phyloP scores from a whole-genome alignment of 2,113 vertebrate species.

The Campylorhamphus procurvoides region DNA sequence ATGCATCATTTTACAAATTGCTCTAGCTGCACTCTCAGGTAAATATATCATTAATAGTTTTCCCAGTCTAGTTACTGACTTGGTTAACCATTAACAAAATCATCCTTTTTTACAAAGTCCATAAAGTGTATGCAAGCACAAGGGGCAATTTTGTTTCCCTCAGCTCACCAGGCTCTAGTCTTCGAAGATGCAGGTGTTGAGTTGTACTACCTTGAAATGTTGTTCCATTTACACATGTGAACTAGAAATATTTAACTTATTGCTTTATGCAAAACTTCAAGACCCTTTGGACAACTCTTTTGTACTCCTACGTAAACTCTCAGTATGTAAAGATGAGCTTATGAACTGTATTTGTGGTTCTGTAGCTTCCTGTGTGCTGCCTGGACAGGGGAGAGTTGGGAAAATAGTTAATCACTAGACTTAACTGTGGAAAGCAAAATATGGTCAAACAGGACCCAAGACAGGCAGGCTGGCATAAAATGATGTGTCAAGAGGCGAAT shows the following conservation, averaged over 20 bases:
- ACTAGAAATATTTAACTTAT: background rate
- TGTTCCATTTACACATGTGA: background rate
- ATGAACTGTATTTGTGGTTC: background rate
- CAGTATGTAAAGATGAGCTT: background rate
- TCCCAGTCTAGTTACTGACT: background rate
- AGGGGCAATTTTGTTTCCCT: background rate
- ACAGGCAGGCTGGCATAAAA: background rate
- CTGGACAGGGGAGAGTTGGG: background rate
- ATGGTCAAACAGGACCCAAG: background rate
- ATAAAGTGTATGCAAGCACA: background rate
- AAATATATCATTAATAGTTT: background rate
- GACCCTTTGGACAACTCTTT: background rate
- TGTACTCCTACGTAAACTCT: background rate
- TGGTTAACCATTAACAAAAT: slow-evolving; percentile 13
- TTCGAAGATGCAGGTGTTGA: background rate
- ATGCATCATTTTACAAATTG: background rate
- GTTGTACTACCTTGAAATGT: background rate
- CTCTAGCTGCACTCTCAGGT: background rate
- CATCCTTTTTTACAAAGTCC: background rate
- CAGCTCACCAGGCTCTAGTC: background rate
- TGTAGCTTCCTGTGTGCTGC: background rate
- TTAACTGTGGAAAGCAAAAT: background rate
- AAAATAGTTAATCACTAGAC: background rate
- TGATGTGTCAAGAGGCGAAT: background rate
- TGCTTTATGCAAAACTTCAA: background rate